These are phyloP conservation scores for Phrynosoma platyrhinos DNA, from an alignment of 2,113 vertebrate genomes.

Conservation along the genomic window DNA sequence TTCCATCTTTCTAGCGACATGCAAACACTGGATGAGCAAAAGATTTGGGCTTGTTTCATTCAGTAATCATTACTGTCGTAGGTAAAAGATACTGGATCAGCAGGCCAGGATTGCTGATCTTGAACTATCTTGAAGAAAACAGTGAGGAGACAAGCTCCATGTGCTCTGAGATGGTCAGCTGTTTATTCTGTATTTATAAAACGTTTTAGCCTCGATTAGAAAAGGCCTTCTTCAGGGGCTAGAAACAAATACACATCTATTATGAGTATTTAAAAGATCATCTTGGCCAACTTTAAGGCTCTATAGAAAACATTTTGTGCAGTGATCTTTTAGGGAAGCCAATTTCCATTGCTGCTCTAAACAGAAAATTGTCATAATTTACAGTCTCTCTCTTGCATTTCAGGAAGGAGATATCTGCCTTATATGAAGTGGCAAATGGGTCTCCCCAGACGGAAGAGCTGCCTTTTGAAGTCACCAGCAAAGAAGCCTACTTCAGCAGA, in stretches of 20 bases:
- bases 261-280: too few species aligned
- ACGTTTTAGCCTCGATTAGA: too few species aligned
- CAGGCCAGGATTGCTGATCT: not conserved
- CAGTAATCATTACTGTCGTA: not conserved
- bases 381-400: slow-evolving; percentile 26
- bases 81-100: not conserved
- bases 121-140: not conserved
- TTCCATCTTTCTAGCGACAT: too few species aligned
- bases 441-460: slow-evolving; percentile 57
- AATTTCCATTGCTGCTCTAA: fast-evolving
- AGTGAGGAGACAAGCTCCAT: too few species aligned
- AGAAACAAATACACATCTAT: too few species aligned
- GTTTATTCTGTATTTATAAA: too few species aligned
- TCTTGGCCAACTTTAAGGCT: not conserved
- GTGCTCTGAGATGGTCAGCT: too few species aligned
- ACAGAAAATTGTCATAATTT: not conserved
- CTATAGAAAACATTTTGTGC: too few species aligned
- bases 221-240: too few species aligned
- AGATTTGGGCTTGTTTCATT: too few species aligned
- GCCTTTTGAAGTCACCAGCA: slow-evolving; percentile 86
- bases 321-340: too few species aligned
- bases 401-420: slow-evolving; percentile 64
- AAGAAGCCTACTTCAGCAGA: slow-evolving; percentile 90
- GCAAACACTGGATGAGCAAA: too few species aligned
- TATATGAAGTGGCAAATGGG: slow-evolving; percentile 60